Evolutionary conservation across 1,140 invertebrate genomes (phyloP).

Genomic region (Steinernema feltiae): DNA sequence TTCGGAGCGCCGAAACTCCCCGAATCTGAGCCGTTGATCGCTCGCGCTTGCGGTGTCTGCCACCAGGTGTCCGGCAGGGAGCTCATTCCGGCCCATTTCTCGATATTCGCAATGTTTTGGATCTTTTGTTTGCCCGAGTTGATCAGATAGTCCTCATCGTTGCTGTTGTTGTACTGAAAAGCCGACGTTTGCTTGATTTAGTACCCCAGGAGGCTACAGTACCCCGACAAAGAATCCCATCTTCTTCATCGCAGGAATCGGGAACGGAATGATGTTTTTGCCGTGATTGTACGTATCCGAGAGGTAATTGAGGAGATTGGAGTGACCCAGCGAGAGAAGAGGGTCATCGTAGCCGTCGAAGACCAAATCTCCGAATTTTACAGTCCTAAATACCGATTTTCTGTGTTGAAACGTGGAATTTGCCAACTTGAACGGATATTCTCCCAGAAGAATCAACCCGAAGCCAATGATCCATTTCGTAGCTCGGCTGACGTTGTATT

Average conservation of each 20-base stretch:
- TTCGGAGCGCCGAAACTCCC: slow-evolving; percentile 32
- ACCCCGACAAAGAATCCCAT: slow-evolving; percentile 35
- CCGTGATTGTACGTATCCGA: slow-evolving; percentile 22
- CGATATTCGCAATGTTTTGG: slow-evolving; percentile 22
- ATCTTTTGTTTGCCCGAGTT: slow-evolving; percentile 31
- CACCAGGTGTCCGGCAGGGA: not conserved
- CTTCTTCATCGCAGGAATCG: slow-evolving; percentile 23
- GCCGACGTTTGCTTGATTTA: not conserved
- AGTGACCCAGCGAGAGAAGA: slow-evolving; percentile 27
- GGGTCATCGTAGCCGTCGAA: slow-evolving; percentile 38
- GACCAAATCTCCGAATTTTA: slow-evolving; percentile 27
- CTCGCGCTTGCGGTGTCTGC: not conserved
- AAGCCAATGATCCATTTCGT: slow-evolving; percentile 23
- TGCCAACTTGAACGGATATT: slow-evolving; percentile 38
- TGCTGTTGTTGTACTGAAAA: slow-evolving; percentile 39
- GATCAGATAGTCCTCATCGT: slow-evolving; percentile 34
- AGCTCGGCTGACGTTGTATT: slow-evolving; percentile 23
- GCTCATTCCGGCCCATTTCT: not conserved
- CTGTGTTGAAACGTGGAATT: not conserved
- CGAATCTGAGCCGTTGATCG: slow-evolving; percentile 26
- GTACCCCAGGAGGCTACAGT: no score
- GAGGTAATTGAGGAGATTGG: slow-evolving; percentile 22
- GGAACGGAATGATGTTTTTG: slow-evolving; percentile 30
- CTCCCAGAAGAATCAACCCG: slow-evolving; percentile 26
- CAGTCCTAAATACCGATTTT: slow-evolving; percentile 17